These are phyloP conservation scores for Myotis davidii DNA, from an alignment of 2,113 vertebrate species.

Conservation along the genomic window DNA sequence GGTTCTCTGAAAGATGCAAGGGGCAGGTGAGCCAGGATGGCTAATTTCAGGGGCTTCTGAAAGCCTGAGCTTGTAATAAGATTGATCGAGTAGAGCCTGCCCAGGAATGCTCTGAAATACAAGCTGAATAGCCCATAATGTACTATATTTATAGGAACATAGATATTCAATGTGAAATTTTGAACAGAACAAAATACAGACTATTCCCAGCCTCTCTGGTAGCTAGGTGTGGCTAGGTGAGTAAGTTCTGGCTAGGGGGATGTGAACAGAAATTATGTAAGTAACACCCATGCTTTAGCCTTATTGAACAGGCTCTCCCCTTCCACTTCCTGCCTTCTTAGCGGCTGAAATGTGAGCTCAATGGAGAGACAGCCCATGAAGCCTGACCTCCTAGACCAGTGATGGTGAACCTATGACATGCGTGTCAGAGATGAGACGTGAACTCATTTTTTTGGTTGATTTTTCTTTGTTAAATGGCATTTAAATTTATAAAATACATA, in stretches of 20 bases:
- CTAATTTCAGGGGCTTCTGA: background rate
- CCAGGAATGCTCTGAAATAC: too few species aligned
- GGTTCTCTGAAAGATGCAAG: background rate
- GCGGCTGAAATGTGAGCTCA: too few species aligned
- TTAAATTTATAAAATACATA: too few species aligned
- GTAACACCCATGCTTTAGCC: background rate
- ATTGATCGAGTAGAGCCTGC: fast-evolving
- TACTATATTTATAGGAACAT: too few species aligned
- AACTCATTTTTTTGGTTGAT: too few species aligned
- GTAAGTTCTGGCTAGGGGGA: background rate
- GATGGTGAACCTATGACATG: too few species aligned
- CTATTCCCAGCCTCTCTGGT: background rate
- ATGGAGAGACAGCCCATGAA: background rate
- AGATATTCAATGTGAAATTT: background rate
- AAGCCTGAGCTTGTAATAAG: background rate
- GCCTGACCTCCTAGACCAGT: background rate
- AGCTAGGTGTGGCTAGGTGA: background rate
- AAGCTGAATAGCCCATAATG: too few species aligned
- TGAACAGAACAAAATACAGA: background rate
- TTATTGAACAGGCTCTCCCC: background rate
- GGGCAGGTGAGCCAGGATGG: background rate
- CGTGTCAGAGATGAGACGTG: too few species aligned
- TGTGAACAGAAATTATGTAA: background rate
- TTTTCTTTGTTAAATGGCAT: too few species aligned
- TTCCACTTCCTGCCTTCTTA: background rate